phyloP scores from a whole-genome alignment of 2,797 vertebrate genomes.

The Halcyon smyrnensis region DNA sequence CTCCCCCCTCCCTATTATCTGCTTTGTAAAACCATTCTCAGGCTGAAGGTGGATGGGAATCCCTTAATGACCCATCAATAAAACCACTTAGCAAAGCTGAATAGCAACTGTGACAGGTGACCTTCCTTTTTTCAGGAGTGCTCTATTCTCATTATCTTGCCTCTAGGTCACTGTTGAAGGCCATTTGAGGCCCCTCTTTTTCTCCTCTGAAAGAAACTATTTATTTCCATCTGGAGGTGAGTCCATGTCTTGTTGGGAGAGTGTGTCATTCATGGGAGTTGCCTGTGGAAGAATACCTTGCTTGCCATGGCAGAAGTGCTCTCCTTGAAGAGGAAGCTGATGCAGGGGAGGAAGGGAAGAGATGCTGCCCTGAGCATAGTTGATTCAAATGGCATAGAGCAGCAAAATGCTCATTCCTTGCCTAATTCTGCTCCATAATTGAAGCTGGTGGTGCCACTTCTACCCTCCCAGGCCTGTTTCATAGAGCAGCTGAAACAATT shows the following conservation, averaged over 20 bases:
- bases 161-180: background rate
- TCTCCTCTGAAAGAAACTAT: background rate
- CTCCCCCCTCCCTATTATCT: background rate
- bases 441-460: background rate
- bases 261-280: background rate
- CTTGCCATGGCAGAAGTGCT: background rate
- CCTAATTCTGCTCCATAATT: background rate
- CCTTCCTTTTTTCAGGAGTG: slow-evolving; percentile 31
- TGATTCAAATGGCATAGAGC: fast-evolving
- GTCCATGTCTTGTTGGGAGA: background rate
- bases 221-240: background rate
- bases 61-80: slow-evolving; percentile 31
- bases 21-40: background rate
- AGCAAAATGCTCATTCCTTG: background rate
- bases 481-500: background rate
- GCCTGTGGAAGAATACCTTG: background rate
- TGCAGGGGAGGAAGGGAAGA: background rate
- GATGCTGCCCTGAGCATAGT: background rate
- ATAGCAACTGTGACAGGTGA: slow-evolving; percentile 36
- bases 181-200: background rate
- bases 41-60: slow-evolving; percentile 6
- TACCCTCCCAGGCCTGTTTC: background rate
- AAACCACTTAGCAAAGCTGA: slow-evolving; percentile 52
- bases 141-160: slow-evolving; percentile 52
- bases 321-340: background rate